phyloP scores from a whole-genome alignment of 2,888 invertebrate genomes.

The Lasioglossum figueresi region DNA sequence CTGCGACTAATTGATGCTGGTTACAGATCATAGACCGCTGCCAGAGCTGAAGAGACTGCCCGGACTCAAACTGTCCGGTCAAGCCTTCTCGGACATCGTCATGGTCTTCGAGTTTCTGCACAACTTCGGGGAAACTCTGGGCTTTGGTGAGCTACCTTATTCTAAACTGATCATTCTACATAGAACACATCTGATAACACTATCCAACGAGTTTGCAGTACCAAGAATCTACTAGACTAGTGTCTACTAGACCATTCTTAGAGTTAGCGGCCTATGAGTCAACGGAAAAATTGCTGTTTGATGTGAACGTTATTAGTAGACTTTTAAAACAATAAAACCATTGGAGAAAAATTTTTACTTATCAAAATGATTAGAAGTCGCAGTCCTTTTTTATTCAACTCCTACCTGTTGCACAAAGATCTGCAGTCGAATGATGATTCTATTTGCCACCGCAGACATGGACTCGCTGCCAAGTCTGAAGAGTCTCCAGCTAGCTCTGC shows the following conservation, averaged over 20 bases:
- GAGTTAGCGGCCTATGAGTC: background rate
- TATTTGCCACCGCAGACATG: conserved; percentile 86
- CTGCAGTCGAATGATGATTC: background rate
- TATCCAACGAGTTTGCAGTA: background rate
- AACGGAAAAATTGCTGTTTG: too few species aligned
- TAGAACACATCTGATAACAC: background rate
- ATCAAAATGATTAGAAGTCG: background rate
- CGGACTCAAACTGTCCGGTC: conserved; percentile 92
- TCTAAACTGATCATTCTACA: background rate
- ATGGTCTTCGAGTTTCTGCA: conserved; percentile 99
- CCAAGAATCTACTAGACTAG: background rate
- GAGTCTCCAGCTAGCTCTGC: conserved; percentile 93
- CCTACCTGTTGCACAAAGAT: background rate
- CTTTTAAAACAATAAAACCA: background rate
- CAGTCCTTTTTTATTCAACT: too few species aligned
- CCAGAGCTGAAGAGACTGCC: conserved; percentile 91
- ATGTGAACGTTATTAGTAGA: background rate
- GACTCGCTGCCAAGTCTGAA: conserved; percentile 94
- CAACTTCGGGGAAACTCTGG: conserved; percentile 97
- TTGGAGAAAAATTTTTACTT: too few species aligned
- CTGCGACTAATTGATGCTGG: background rate
- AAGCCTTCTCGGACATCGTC: conserved; percentile 95
- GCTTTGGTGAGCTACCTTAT: conserved; percentile 89
- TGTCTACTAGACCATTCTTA: background rate
- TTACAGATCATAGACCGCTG: conserved; percentile 88